These are phyloP conservation scores for Muscidifurax raptorellus DNA, from an alignment of 1,140 invertebrate genomes.

Conservation along the genomic window DNA sequence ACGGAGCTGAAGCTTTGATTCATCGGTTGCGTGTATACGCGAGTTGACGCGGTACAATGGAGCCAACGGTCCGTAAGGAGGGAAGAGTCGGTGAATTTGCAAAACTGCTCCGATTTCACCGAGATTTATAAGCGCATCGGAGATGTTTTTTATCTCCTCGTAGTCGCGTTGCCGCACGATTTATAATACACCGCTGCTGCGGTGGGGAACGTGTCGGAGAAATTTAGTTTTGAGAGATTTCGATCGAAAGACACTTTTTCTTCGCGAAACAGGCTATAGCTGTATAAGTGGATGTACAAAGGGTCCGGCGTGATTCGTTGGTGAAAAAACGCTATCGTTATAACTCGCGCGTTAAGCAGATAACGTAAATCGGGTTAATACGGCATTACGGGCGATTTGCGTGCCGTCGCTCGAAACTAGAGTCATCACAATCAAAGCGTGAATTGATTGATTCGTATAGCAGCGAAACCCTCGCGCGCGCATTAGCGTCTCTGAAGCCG, in stretches of 20 bases:
- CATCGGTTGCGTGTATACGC: background rate
- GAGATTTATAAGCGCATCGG: conserved; percentile 23
- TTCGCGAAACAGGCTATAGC: too few species aligned
- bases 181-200: too few species aligned
- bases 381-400: too few species aligned
- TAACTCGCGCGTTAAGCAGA: too few species aligned
- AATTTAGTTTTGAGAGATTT: too few species aligned
- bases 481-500: background rate
- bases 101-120: conserved; percentile 16
- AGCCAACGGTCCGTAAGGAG: conserved; percentile 11
- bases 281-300: too few species aligned
- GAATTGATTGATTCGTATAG: background rate
- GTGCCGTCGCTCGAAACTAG: background rate
- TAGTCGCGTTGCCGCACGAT: background rate
- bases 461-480: background rate
- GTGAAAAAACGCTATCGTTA: too few species aligned
- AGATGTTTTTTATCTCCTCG: conserved; percentile 12
- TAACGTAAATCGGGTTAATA: too few species aligned
- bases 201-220: too few species aligned
- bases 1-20: conserved; percentile 16
- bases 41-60: conserved; percentile 1
- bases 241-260: too few species aligned
- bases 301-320: too few species aligned
- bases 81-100: conserved; percentile 26
- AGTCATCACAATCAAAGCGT: background rate